A percentile compares a stretch with the other conserved stretches of the same genome.
These are phyloP conservation scores for Drosophila novamexicana DNA, from an alignment of 1,140 invertebrate species.

Conservation along the genomic window DNA sequence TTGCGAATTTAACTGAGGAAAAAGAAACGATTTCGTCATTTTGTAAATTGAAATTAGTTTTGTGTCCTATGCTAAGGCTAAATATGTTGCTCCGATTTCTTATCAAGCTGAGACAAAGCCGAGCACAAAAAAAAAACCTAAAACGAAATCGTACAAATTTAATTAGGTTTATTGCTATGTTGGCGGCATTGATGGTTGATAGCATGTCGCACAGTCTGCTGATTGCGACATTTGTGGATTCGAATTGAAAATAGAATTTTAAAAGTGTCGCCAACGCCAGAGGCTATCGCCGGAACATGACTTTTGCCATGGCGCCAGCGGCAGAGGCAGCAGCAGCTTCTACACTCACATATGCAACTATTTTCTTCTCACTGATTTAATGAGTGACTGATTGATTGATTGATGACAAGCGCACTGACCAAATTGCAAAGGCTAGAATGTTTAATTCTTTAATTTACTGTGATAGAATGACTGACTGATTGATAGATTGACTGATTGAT, in stretches of 20 bases:
- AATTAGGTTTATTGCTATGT: slow-evolving; percentile 82
- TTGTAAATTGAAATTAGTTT: not conserved
- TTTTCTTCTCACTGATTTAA: not conserved
- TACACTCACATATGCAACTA: not conserved
- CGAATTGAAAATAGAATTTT: slow-evolving; percentile 63
- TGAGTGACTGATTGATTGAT: not conserved
- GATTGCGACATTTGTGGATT: slow-evolving; percentile 67
- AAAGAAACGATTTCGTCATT: slow-evolving; percentile 7
- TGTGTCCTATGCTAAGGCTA: slow-evolving; percentile 9
- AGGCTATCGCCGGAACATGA: slow-evolving; percentile 66
- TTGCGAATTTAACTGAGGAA: not conserved
- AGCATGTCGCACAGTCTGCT: slow-evolving; percentile 55
- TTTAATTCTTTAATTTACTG: too few relatives aligned
- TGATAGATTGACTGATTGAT: too few relatives aligned
- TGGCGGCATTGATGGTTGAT: slow-evolving; percentile 76
- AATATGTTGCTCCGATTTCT: slow-evolving; percentile 4
- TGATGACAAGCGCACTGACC: not conserved
- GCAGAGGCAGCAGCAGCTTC: not conserved
- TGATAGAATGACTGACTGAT: too few relatives aligned
- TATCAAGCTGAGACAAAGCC: slow-evolving; percentile 11
- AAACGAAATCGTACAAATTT: slow-evolving; percentile 61
- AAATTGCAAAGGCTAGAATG: too few relatives aligned
- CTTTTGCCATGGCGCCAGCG: slow-evolving; percentile 53
- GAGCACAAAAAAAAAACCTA: not conserved
- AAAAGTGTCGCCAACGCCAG: slow-evolving; percentile 59